Evolutionary conservation across 2,888 invertebrate species (phyloP).

Genomic region (Thysanoteuthis rhombus): DNA sequence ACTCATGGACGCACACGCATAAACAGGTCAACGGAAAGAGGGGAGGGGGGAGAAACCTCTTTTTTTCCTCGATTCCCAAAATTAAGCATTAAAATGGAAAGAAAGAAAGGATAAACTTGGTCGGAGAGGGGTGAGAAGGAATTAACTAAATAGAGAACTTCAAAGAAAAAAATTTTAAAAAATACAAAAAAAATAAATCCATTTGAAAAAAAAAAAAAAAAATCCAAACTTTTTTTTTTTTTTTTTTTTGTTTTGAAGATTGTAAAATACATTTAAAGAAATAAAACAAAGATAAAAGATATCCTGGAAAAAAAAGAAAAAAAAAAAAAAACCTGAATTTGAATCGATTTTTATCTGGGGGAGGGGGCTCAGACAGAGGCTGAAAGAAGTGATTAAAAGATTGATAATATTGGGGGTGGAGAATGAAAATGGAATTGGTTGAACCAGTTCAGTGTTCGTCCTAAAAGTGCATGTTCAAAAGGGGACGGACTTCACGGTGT

Average conservation of each 20-base stretch:
- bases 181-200: background rate
- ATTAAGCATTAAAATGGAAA: background rate
- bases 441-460: no score
- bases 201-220: background rate
- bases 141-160: background rate
- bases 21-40: background rate
- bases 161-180: background rate
- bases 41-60: background rate
- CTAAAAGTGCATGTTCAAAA: no score
- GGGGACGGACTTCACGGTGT: no score
- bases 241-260: background rate
- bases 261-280: constrained; percentile 12
- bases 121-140: background rate
- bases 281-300: background rate
- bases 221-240: background rate
- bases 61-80: background rate
- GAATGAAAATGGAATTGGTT: no score
- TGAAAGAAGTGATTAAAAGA: no score
- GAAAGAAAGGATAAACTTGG: background rate
- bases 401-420: no score
- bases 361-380: background rate
- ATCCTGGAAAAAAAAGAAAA: background rate
- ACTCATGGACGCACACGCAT: background rate
- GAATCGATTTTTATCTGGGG: background rate
- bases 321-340: background rate